Percentiles rank a stretch among this genome's conserved stretches.
phyloP scores from a whole-genome alignment of 2,888 invertebrate genomes.

The Coecobrya sp. region DNA sequence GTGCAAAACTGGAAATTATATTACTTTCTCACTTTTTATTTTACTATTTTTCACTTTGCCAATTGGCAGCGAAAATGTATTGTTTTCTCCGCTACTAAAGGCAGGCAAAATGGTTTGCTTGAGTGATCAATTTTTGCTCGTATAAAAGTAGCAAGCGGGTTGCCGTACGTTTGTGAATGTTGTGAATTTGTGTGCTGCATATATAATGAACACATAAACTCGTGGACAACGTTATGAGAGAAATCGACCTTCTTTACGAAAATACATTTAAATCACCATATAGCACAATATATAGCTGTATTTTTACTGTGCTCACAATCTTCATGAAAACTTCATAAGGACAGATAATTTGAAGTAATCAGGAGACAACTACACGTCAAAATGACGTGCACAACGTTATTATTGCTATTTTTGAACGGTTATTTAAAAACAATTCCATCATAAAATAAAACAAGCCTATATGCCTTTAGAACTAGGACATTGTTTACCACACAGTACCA shows the following conservation, averaged over 20 bases:
- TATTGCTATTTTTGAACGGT: neutral
- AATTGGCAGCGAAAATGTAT: slow-evolving; percentile 39
- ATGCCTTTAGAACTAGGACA: too few species aligned
- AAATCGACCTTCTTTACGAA: neutral
- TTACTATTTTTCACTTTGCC: slow-evolving; percentile 49
- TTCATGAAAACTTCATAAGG: slow-evolving; percentile 13
- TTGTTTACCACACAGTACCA: neutral
- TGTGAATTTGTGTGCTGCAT: neutral
- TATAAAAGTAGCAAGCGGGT: neutral
- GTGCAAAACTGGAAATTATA: slow-evolving; percentile 31
- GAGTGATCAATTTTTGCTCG: slow-evolving; percentile 37
- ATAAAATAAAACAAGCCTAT: slow-evolving; percentile 13
- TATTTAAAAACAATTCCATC: neutral
- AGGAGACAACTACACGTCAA: slow-evolving; percentile 43
- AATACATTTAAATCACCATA: neutral
- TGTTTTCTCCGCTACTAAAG: neutral
- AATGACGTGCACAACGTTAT: slow-evolving; percentile 2
- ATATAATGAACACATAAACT: neutral
- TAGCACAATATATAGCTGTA: neutral
- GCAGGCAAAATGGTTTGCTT: neutral
- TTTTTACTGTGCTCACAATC: neutral
- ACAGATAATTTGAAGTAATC: slow-evolving; percentile 16
- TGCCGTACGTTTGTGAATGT: neutral
- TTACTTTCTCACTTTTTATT: slow-evolving; percentile 29
- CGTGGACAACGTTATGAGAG: neutral